Percentiles rank a stretch among this genome's conserved stretches.
Evolutionary conservation across 2,888 invertebrate genomes (phyloP).

Genomic region (Platycheirus rosarum): DNA sequence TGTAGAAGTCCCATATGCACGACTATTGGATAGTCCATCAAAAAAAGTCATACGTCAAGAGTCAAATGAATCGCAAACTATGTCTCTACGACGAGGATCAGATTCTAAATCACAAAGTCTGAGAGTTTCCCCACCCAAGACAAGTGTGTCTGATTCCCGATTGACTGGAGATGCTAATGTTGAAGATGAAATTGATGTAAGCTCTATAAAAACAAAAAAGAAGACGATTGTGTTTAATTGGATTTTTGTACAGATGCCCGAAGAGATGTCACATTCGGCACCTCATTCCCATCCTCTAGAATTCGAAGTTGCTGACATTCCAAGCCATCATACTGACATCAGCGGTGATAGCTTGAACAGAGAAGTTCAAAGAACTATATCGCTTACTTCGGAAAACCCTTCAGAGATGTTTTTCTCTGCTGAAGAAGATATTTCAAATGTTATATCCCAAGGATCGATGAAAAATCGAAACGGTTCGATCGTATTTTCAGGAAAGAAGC

Average conservation of each 20-base stretch:
- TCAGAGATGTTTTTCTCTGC: constrained; percentile 97
- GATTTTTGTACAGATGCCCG: constrained; percentile 79
- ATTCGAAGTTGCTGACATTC: constrained; percentile 82
- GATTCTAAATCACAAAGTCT: constrained; percentile 79
- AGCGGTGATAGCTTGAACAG: constrained; percentile 80
- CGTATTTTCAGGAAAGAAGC: constrained; percentile 81
- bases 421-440: constrained; percentile 90
- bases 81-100: constrained; percentile 85
- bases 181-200: constrained; percentile 83
- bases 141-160: constrained; percentile 93
- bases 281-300: constrained; percentile 82
- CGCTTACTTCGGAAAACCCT: constrained; percentile 94
- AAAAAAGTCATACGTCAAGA: constrained; percentile 80
- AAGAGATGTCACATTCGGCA: constrained; percentile 82
- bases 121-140: constrained; percentile 88
- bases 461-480: constrained; percentile 81
- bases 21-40: constrained; percentile 87
- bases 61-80: constrained; percentile 83
- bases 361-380: constrained; percentile 89
- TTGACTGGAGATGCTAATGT: constrained; percentile 86
- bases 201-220: constrained; percentile 51
- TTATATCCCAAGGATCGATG: constrained; percentile 80
- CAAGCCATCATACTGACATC: constrained; percentile 76
- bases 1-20: constrained; percentile 88
- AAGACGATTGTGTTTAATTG: neutral